Percentiles rank a stretch among this genome's conserved stretches.
These are phyloP conservation scores for Aproaerema taeniolella DNA, from an alignment of 2,888 invertebrate genomes.

Conservation along the genomic window DNA sequence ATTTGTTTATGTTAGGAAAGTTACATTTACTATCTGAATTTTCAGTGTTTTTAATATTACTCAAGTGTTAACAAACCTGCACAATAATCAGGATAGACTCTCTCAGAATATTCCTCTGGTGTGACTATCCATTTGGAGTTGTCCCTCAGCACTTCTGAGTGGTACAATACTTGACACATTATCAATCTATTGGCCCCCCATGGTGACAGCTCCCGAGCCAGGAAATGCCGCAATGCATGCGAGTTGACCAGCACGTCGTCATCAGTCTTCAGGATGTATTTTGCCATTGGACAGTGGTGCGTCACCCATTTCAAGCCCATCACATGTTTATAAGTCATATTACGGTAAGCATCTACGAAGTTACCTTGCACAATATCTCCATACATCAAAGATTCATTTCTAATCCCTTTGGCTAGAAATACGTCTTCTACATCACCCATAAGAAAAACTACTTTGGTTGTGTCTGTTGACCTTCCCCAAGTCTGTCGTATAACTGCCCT, in stretches of 20 bases:
- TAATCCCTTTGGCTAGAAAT: not conserved
- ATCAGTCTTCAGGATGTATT: conserved; percentile 83
- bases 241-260: conserved; percentile 78
- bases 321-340: conserved; percentile 90
- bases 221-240: not conserved
- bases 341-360: conserved; percentile 86
- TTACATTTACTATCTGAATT: no score
- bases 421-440: not conserved
- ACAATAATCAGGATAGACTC: no score
- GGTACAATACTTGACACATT: no score
- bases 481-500: not conserved
- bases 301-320: conserved; percentile 88
- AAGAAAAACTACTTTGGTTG: not conserved
- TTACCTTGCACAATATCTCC: not conserved
- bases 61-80: no score
- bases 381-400: not conserved
- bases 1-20: no score
- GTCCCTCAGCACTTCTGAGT: no score
- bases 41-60: no score
- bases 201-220: not conserved
- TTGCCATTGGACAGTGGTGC: conserved; percentile 82
- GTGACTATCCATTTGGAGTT: no score
- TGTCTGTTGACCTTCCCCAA: not conserved
- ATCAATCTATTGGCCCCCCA: no score
- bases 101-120: no score